Base-by-base conservation (phyloP, 2,888 invertebrate genomes). In the Brenthis hecate region DNA sequence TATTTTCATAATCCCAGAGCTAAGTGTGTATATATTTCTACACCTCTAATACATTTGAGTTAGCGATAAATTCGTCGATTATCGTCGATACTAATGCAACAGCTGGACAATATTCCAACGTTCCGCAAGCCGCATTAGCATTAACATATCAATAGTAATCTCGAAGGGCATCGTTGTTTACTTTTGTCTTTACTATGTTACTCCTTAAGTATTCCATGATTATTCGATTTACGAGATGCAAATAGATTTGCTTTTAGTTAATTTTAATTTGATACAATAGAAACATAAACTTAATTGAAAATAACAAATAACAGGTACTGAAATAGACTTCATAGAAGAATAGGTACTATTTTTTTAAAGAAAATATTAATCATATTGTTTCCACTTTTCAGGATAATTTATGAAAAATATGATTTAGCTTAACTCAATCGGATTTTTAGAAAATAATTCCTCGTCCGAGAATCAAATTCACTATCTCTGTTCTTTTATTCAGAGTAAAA, bases 101-200 rank as follows among this genome's bases (percentile, higher is more conserved):
- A 73, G 68, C 70, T 73, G 72, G 70, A 66, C 68, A 68, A 60
- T 67, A 69, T 72, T 63, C 68, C 67, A 55, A 51, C 63, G 68
- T 68, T 66, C 66, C 70, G 68, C 69, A 70, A 75, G 65, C 47
- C 55, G 60, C 71, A 66, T 70, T 70, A 71, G 67, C 75, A 72
- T 75, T 73, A 72, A 73, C 73, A 73, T 75, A 77, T 75, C 72
- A 62, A 68, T 80, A 78, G 74, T 80, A 82, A 88, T 89, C 86
- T 80, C 73, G 81, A 89, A 87, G 88, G 85, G 85, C 87, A 85
- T 83, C 84, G 83, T 84, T 86, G 88, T 89, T 86, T 88, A 85
- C 87, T 79, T 72, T 65, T 66, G 57, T 60, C 54, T 66, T 58
- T 55, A 47, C 56, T 60, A 58, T 56, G 36, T 60, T 65, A 54